These are phyloP conservation scores for Bufo bufo DNA, from an alignment of 2,113 vertebrate genomes.

Conservation along the genomic window DNA sequence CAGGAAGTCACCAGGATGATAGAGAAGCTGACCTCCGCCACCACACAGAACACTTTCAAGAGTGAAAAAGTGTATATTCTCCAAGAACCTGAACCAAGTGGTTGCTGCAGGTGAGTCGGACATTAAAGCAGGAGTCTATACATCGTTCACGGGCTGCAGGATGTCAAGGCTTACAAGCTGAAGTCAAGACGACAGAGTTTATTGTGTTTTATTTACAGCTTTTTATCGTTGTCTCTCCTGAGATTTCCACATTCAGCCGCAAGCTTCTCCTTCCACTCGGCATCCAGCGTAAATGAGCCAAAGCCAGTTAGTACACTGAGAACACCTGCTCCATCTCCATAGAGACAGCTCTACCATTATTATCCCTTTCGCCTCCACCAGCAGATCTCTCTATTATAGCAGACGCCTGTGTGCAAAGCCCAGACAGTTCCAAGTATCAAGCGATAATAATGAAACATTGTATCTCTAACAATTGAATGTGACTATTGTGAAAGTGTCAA, in stretches of 20 bases:
- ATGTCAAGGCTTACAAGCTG: neutral
- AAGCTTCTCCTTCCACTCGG: neutral
- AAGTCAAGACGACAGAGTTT: neutral
- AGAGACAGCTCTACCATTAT: conserved; percentile 11
- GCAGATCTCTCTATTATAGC: neutral
- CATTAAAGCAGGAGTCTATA: neutral
- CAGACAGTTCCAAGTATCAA: neutral
- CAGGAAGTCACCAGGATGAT: neutral
- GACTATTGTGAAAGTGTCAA: conserved; percentile 7
- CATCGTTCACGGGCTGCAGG: neutral
- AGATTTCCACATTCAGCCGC: neutral
- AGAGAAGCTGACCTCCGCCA: neutral
- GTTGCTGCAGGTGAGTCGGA: neutral
- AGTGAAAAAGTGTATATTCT: neutral
- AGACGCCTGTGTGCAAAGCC: neutral
- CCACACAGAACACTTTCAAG: neutral
- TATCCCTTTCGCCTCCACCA: neutral
- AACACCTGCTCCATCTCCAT: neutral
- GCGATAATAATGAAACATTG: neutral
- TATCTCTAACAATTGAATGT: neutral
- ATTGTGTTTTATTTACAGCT: conserved; percentile 23
- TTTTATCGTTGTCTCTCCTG: neutral
- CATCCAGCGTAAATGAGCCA: neutral
- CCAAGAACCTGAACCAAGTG: neutral
- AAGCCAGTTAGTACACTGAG: neutral